A percentile compares a stretch with the other conserved stretches of the same genome.
phyloP scores from a whole-genome alignment of 2,113 vertebrate genomes.

The Bos indicus region DNA sequence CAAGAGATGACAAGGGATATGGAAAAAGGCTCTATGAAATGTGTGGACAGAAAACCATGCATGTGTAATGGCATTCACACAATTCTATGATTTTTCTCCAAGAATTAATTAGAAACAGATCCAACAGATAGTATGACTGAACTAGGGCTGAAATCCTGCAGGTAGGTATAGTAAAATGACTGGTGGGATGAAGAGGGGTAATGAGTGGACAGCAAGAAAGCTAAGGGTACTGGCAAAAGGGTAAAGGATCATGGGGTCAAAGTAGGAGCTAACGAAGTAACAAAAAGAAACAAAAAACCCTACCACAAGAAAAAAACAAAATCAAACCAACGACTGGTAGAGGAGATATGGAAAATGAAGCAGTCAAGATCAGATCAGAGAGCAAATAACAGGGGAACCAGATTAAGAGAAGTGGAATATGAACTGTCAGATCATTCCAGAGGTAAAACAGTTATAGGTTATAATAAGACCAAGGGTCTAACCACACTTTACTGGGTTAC shows the following conservation, averaged over 20 bases:
- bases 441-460: not conserved
- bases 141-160: not conserved
- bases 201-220: not conserved
- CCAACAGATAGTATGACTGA: not conserved
- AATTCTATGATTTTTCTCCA: not conserved
- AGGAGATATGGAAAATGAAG: not conserved
- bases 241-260: not conserved
- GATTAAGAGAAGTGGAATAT: not conserved
- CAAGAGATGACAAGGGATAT: not conserved
- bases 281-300: not conserved
- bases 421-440: not conserved
- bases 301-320: not conserved
- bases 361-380: not conserved
- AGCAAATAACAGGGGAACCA: not conserved
- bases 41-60: not conserved
- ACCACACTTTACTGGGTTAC: not conserved
- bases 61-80: not conserved
- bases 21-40: not conserved
- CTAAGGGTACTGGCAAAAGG: not conserved
- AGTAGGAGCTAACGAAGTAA: not conserved
- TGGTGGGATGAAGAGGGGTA: not conserved
- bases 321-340: not conserved
- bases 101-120: slow-evolving; percentile 13
- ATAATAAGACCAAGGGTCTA: not conserved
- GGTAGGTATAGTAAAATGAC: not conserved